Conservation (phyloP, 92 coral and sea anemone genomes). For the Scolanthus callimorphus region DNA sequence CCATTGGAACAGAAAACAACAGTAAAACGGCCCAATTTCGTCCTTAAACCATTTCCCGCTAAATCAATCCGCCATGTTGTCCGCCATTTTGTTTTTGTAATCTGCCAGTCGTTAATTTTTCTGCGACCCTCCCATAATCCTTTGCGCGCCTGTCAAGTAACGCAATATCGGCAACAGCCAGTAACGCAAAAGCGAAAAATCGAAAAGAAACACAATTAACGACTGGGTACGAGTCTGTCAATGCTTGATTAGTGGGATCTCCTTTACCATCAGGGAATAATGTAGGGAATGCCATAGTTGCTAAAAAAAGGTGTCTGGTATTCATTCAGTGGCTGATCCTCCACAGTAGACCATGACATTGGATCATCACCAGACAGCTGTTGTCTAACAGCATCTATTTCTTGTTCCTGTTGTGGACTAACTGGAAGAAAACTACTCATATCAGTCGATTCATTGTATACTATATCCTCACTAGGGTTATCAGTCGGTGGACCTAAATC, state of each 20-base stretch:
- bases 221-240: too few relatives aligned
- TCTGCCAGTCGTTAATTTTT: too few relatives aligned
- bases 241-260: slow-evolving; percentile 37
- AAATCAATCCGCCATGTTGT: too few relatives aligned
- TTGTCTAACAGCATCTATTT: slow-evolving; percentile 48
- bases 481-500: slow-evolving; percentile 50
- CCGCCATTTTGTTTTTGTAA: too few relatives aligned
- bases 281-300: slow-evolving; percentile 67
- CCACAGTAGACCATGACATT: slow-evolving; percentile 49
- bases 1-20: too few relatives aligned
- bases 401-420: slow-evolving; percentile 60
- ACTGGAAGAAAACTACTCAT: slow-evolving; percentile 70
- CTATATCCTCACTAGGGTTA: slow-evolving; percentile 44
- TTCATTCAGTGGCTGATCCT: slow-evolving; percentile 53
- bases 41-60: too few relatives aligned
- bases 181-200: too few relatives aligned
- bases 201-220: too few relatives aligned
- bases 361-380: slow-evolving; percentile 45
- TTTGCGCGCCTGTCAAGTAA: too few relatives aligned
- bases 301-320: slow-evolving; percentile 48
- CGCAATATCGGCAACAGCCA: too few relatives aligned
- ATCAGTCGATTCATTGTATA: slow-evolving; percentile 53
- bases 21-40: too few relatives aligned
- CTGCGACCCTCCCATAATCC: too few relatives aligned
- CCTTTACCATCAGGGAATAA: slow-evolving; percentile 71